phyloP scores from a whole-genome alignment of 1,140 invertebrate genomes.

The Pachyrhynchus sulphureomaculatus region DNA sequence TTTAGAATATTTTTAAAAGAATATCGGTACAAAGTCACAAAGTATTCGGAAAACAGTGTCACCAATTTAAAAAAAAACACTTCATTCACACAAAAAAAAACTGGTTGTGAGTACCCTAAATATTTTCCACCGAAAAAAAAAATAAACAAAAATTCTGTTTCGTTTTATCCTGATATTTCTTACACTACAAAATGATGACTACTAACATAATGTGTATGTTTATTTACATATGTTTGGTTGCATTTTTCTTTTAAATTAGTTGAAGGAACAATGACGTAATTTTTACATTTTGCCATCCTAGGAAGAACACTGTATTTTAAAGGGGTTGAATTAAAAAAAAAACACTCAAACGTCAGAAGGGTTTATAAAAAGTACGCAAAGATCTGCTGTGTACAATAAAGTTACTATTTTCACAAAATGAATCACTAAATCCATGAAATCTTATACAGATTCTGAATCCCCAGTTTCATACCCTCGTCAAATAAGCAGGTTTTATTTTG shows the following conservation, averaged over 20 bases:
- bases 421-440: no score
- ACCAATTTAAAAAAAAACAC: neutral
- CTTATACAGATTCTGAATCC: no score
- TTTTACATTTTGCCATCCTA: neutral
- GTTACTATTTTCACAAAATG: no score
- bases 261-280: constrained; percentile 23
- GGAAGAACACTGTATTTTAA: no score
- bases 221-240: constrained; percentile 53
- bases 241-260: constrained; percentile 14
- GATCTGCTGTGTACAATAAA: no score
- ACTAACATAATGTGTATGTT: constrained; percentile 50
- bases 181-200: constrained; percentile 48
- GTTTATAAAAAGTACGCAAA: no score
- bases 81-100: neutral
- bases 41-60: neutral
- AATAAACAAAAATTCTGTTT: constrained; percentile 21
- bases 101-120: neutral
- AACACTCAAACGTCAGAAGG: no score
- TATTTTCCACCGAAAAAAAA: constrained; percentile 15
- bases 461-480: no score
- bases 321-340: no score
- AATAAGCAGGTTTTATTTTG: no score
- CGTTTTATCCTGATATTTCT: no score
- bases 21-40: neutral
- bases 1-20: neutral